These are phyloP conservation scores for Sinocyclocheilus maitianheensis DNA, from an alignment of 2,113 vertebrate genomes.

Conservation along the genomic window DNA sequence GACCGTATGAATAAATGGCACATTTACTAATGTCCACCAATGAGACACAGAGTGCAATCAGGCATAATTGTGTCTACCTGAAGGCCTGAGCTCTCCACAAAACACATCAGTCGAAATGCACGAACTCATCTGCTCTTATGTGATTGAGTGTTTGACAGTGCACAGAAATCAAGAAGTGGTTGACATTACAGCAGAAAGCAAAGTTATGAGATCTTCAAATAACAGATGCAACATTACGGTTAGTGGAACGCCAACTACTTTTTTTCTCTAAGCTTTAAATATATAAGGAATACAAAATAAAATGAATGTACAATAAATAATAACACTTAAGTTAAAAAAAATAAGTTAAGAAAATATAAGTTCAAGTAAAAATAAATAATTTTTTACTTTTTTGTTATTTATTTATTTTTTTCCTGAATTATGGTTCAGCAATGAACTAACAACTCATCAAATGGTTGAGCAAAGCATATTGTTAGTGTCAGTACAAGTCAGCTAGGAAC, in stretches of 20 bases:
- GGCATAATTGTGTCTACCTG: conserved; percentile 74
- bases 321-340: too few species aligned
- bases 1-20: conserved; percentile 77
- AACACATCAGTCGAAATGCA: conserved; percentile 72
- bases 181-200: conserved; percentile 36
- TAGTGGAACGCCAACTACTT: neutral
- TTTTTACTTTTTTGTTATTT: too few species aligned
- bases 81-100: conserved; percentile 58
- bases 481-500: conserved; percentile 41
- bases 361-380: too few species aligned
- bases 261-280: neutral
- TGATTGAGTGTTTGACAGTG: conserved; percentile 78
- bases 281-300: too few species aligned
- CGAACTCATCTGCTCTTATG: conserved; percentile 75
- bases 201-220: neutral
- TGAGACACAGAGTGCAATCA: conserved; percentile 78
- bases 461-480: conserved; percentile 42
- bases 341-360: too few species aligned
- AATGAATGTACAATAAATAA: too few species aligned
- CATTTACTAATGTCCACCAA: conserved; percentile 75
- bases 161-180: conserved; percentile 71
- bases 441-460: neutral
- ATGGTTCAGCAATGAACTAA: neutral
- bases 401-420: too few species aligned
- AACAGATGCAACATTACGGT: neutral